Evolutionary conservation across 2,888 invertebrate genomes (phyloP).

Genomic region (Platycnemis pennipes): DNA sequence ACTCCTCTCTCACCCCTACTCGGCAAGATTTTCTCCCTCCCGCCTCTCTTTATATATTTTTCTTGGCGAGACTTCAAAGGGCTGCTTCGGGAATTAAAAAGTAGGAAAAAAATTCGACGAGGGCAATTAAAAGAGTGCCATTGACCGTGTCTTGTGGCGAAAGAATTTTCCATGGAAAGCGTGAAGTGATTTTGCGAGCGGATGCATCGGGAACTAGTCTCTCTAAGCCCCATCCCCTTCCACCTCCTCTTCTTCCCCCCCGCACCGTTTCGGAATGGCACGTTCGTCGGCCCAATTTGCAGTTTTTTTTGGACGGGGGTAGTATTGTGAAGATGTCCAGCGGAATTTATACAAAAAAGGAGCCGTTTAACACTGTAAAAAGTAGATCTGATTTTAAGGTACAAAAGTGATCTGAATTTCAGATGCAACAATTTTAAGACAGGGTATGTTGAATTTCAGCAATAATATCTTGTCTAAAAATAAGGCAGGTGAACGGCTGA

Average conservation of each 20-base stretch:
- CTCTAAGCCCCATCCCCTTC: not conserved
- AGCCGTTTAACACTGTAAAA: no score
- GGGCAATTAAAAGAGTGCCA: constrained; percentile 54
- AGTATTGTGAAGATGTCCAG: no score
- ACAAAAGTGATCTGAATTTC: no score
- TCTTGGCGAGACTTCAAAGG: constrained; percentile 59
- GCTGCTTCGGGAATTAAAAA: constrained; percentile 17
- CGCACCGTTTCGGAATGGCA: not conserved
- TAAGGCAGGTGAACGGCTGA: no score
- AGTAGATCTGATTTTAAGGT: no score
- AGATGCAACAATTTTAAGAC: no score
- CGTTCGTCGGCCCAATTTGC: not conserved
- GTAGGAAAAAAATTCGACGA: not conserved
- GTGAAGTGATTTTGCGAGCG: constrained; percentile 61
- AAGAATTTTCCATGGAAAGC: constrained; percentile 24
- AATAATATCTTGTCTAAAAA: no score
- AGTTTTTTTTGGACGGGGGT: no score
- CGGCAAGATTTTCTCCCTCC: constrained; percentile 31
- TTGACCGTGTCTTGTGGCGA: constrained; percentile 57
- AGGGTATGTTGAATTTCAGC: no score
- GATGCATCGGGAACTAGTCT: constrained; percentile 51
- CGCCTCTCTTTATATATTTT: not conserved
- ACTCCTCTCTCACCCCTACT: no score
- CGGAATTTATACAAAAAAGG: no score
- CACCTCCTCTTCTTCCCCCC: not conserved